These are phyloP conservation scores for Sebastes baramenuke DNA, from an alignment of 2,797 vertebrate species.

Conservation along the genomic window DNA sequence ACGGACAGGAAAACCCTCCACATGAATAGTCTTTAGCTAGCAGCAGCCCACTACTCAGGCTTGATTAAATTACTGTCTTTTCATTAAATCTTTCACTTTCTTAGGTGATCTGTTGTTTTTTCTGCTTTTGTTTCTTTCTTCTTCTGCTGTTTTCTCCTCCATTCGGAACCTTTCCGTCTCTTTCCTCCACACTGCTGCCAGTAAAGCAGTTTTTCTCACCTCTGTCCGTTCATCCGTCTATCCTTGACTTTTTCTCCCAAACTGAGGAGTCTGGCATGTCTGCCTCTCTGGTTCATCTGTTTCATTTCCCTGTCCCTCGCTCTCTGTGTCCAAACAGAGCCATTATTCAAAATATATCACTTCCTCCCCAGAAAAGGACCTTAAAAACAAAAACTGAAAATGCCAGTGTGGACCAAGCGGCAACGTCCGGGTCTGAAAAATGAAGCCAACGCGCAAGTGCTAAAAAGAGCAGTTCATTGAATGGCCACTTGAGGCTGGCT, in stretches of 20 bases:
- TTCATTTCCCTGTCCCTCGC: not conserved
- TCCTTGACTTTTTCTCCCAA: not conserved
- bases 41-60: not conserved
- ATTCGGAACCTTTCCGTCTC: not conserved
- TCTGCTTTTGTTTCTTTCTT: not conserved
- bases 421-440: no score
- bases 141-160: not conserved
- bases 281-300: not conserved
- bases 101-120: not conserved
- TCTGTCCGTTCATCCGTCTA: not conserved
- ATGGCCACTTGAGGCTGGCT: no score
- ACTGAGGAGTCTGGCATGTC: not conserved
- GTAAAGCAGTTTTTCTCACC: not conserved
- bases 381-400: no score
- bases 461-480: fast-evolving
- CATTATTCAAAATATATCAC: not conserved
- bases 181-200: not conserved
- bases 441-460: no score
- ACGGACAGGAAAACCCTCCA: not conserved
- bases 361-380: not conserved
- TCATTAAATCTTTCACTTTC: not conserved
- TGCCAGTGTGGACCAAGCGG: fast-evolving
- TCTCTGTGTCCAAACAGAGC: not conserved
- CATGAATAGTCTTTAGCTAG: not conserved
- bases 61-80: slow-evolving; percentile 1